phyloP scores from a whole-genome alignment of 2,888 invertebrate species.

The Stenchaetothrips biformis region DNA sequence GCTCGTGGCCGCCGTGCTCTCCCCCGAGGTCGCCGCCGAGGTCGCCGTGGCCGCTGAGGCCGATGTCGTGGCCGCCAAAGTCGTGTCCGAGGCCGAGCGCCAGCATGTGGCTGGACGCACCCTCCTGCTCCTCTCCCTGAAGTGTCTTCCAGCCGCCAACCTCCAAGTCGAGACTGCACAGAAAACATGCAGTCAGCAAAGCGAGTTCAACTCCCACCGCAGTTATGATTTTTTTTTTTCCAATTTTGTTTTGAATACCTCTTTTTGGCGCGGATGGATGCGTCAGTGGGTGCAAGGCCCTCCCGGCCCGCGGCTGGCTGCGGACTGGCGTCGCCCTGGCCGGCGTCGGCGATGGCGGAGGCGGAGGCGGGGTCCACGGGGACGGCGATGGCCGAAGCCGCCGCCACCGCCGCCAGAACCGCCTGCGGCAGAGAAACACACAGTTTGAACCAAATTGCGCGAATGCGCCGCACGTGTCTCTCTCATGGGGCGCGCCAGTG shows the following conservation, averaged over 20 bases:
- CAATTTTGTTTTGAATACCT: not conserved
- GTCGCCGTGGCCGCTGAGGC: not conserved
- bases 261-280: not conserved
- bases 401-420: conserved; percentile 10
- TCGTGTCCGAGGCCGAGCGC: not conserved
- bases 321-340: not conserved
- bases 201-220: not conserved
- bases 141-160: conserved; percentile 1
- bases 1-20: not conserved
- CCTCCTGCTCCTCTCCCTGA: conserved; percentile 13
- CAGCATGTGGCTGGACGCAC: conserved; percentile 2
- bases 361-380: not conserved
- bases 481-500: too few relatives aligned
- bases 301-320: conserved; percentile 2
- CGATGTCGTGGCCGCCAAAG: not conserved
- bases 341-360: not conserved
- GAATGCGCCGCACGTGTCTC: too few relatives aligned
- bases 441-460: too few relatives aligned
- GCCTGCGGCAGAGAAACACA: not conserved
- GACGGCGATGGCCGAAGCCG: conserved; percentile 10
- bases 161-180: not conserved
- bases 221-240: not conserved
- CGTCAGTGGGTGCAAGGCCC: not conserved
- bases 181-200: not conserved
- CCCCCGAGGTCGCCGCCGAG: not conserved